phyloP scores from a whole-genome alignment of 2,888 invertebrate species.

The Ypsolopha scabrella region DNA sequence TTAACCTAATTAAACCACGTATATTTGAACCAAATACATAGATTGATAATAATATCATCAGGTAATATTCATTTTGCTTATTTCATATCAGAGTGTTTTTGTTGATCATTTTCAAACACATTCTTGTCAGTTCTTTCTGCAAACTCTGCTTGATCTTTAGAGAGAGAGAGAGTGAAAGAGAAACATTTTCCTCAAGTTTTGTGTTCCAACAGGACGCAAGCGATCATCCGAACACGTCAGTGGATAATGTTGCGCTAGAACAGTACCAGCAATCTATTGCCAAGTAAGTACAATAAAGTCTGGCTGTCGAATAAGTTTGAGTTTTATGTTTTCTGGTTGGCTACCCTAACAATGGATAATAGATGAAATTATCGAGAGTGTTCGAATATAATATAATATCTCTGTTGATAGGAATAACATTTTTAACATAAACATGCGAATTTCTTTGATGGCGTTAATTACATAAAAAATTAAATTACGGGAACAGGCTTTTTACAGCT shows the following conservation, averaged over 20 bases:
- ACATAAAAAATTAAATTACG: too few species aligned
- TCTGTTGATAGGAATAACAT: too few species aligned
- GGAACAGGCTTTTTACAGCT: too few species aligned
- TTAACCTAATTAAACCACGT: too few species aligned
- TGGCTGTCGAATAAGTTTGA: neutral
- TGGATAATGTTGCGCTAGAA: constrained; percentile 86
- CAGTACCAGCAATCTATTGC: constrained; percentile 86
- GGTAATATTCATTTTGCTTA: too few species aligned
- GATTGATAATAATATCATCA: too few species aligned
- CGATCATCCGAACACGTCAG: constrained; percentile 44
- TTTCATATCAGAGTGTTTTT: neutral
- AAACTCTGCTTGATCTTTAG: neutral
- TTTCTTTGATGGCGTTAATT: too few species aligned
- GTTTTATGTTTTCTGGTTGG: neutral
- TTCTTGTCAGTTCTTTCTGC: neutral
- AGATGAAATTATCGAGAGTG: too few species aligned
- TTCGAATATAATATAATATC: too few species aligned
- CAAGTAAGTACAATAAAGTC: constrained; percentile 70
- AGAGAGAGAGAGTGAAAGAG: neutral
- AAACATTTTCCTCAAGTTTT: neutral
- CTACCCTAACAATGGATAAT: too few species aligned
- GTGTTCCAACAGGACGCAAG: constrained; percentile 36
- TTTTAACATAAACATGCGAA: too few species aligned
- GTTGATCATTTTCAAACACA: neutral
- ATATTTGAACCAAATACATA: too few species aligned